Evolutionary conservation across 2,888 invertebrate species (phyloP), one percentile per base, ranked within the genome.

Genomic region (Amaurobius ferox): DNA sequence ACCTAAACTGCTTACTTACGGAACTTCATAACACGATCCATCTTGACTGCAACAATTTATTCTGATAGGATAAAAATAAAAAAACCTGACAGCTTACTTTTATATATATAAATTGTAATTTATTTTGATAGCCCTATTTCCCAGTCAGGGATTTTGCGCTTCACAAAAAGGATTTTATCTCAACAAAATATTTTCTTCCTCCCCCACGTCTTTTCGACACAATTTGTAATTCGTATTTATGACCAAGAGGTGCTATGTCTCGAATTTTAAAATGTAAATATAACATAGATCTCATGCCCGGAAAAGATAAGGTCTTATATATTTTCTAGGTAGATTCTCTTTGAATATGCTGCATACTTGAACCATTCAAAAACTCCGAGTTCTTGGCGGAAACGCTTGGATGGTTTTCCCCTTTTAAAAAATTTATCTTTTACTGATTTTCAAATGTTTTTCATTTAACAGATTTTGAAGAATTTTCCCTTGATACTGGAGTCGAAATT

Each of bases 211-310:
- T 23, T 1, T 23, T 55, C 55, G 23, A 55, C 55, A 23, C 55
- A 23, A 23, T 55, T 23, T 55, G 55, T 55, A 55, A 55, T 55
- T 55, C 55, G 55, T 55, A 55, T 55, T 55, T 55, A 55, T 55
- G 55, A 11, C 1, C 16, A 16, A 55, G 23, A 23, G 55, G 23
- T 16, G 55, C 23, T 19, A 55, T 23, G 23, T 55, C 55, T 11
- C 23, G 23, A 23, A 55, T 55, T 55, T 23, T 23, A 55, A 55
- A 55, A 55, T 55, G 23, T 55, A 55, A 55, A 55, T 55, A 55
- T 6, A 55, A 5, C 55, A 55, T 55, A 55, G 23, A 55, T 55
- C 55, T 23, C 23, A 16, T n/a, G 44, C 2, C 5, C 5, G 16
- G 2, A 16, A 44, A 16, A 44, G 44, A 44, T 44, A 44, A 16